Evolutionary conservation across 2,888 invertebrate genomes (phyloP).

Genomic region (Dorcus parallelipipedus): DNA sequence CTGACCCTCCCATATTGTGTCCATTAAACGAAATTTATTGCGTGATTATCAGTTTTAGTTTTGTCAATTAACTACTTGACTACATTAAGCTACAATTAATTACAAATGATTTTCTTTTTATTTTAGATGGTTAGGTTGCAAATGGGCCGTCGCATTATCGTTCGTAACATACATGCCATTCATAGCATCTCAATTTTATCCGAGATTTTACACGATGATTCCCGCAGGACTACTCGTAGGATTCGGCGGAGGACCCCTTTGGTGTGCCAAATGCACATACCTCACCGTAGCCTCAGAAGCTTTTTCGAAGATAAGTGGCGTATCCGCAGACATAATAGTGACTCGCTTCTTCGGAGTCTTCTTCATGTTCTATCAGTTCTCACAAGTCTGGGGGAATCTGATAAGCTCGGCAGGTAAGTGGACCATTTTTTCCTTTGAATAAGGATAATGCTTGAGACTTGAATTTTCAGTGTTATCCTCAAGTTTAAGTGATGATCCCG

Average conservation of each 20-base stretch:
- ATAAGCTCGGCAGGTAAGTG: constrained; percentile 76
- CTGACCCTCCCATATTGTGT: too few species aligned
- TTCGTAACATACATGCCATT: constrained; percentile 90
- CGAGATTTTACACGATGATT: constrained; percentile 77
- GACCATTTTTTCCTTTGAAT: too few species aligned
- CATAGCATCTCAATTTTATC: constrained; percentile 87
- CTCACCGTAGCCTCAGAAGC: constrained; percentile 80
- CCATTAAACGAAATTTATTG: too few species aligned
- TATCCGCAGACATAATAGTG: constrained; percentile 72
- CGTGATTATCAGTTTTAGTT: not conserved
- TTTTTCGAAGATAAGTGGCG: constrained; percentile 69
- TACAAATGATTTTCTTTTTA: not conserved
- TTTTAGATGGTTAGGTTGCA: constrained; percentile 80
- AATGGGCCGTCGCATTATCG: constrained; percentile 82
- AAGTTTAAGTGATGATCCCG: constrained; percentile 1
- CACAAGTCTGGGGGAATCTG: constrained; percentile 93
- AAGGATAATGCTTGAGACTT: not conserved
- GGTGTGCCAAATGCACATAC: constrained; percentile 96
- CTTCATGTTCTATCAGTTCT: constrained; percentile 94
- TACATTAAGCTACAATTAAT: too few species aligned
- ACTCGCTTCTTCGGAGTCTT: constrained; percentile 92
- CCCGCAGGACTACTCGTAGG: constrained; percentile 82
- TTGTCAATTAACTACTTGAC: too few species aligned
- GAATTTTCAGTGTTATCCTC: constrained; percentile 45
- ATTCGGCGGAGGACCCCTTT: constrained; percentile 86